Evolutionary conservation across 64 coral and sea anemone species (phyloP).

Genomic region (Stylophora pistillata): DNA sequence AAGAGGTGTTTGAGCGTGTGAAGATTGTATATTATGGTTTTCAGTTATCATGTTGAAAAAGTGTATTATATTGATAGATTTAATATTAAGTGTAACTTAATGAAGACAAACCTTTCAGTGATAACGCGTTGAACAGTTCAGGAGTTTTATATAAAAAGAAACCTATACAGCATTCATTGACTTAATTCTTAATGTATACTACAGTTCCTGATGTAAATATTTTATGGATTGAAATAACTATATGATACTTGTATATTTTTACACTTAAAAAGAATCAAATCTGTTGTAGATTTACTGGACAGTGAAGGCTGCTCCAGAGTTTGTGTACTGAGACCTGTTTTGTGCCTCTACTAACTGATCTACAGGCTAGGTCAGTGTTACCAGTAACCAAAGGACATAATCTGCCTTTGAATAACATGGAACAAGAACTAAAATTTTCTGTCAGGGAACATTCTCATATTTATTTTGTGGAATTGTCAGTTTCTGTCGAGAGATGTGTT

Average conservation of each 20-base stretch:
- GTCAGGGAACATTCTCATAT: conserved; percentile 25
- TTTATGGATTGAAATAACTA: conserved; percentile 54
- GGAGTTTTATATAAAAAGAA: conserved; percentile 50
- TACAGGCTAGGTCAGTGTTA: conserved; percentile 31
- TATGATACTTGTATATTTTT: conserved; percentile 62
- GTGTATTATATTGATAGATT: conserved; percentile 36
- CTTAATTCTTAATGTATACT: conserved; percentile 59
- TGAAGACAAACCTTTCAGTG: conserved; percentile 8
- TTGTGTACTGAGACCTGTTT: conserved; percentile 28
- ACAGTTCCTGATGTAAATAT: conserved; percentile 40
- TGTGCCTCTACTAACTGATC: not conserved
- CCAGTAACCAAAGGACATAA: not conserved
- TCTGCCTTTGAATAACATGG: not conserved
- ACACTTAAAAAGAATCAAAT: conserved; percentile 43
- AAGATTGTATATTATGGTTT: conserved; percentile 30
- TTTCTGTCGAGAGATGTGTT: conserved; percentile 21
- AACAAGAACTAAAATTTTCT: conserved; percentile 2
- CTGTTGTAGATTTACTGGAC: conserved; percentile 43
- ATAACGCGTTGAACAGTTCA: conserved; percentile 6
- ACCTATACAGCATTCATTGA: conserved; percentile 18
- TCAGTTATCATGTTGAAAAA: conserved; percentile 5
- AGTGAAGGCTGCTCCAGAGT: not conserved
- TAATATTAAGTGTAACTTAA: conserved; percentile 50
- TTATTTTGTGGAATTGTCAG: not conserved
- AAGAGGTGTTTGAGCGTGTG: not conserved